Base-by-base conservation (phyloP, 1,140 invertebrate genomes). In the Brevipalpus yothersi region DNA sequence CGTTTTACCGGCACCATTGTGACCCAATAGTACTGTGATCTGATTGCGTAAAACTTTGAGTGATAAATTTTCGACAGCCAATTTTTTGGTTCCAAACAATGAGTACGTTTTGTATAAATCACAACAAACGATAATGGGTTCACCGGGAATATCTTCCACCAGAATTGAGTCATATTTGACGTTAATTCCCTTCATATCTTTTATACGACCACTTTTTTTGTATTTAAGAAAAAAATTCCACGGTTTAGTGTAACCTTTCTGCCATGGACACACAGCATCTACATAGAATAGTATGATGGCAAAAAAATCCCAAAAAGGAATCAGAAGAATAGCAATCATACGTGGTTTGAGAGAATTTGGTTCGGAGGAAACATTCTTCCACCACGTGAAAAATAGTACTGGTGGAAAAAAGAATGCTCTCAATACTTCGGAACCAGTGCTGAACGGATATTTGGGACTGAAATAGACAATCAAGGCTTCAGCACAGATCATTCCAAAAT, bases 21-120 rank as follows among this genome's bases (percentile, higher is more conserved):
- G 76, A 7, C 56, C 56, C 21, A 54, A 9, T 1, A 54, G 53
- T n/a, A 47, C 82, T 5, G 86, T 90, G 60, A 93, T 85, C 70
- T 87, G 82, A 11, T 79, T 80, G 68, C 83, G 80, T 67, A 84
- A 85, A 53, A 86, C 81, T 60, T 80, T 79, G 13, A 86, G 69
- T 45, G 73, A 76, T 40, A 81, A 68, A 45, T 79, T 75, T 59
- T 80, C 78, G 1, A 91, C 78, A 1, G 81, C 88, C 49, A 72
- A 68, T 68, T 79, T 80, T 64, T 63, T 64, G 12, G 11, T 4
- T 15, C 17, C 53, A 21, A 12, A 12, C 5, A 21, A 5, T n/a
- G 42, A 11, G 41, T 59, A 61, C 10, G 49, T 39, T 59, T 64
- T 72, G 0, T 66, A 63, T 19, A 77, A 70, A 41, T 75, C 73